A percentile compares a stretch with the other conserved stretches of the same genome.
phyloP scores from a whole-genome alignment of 2,797 vertebrate genomes.

The Nothura maculosa region DNA sequence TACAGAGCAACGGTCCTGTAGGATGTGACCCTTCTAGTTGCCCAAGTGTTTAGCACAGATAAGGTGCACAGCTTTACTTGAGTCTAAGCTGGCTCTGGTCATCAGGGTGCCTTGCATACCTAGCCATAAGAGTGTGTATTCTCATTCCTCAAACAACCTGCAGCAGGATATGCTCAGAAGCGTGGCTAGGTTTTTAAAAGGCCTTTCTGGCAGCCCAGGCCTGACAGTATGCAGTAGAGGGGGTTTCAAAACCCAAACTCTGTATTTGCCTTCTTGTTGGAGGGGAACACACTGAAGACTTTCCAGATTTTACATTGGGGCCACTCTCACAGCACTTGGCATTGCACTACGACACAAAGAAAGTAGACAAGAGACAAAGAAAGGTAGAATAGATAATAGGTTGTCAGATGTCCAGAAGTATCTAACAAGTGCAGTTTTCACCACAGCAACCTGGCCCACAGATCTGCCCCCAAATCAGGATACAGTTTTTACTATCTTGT shows the following conservation, averaged over 20 bases:
- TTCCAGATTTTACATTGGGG: not conserved
- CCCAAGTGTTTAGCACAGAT: not conserved
- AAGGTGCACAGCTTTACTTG: not conserved
- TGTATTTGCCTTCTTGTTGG: not conserved
- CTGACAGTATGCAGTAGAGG: not conserved
- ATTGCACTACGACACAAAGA: accelerated
- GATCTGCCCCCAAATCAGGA: not conserved
- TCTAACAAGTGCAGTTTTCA: not conserved
- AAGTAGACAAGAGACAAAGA: not conserved
- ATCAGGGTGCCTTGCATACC: not conserved
- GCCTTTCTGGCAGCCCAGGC: not conserved
- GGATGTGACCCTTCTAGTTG: not conserved
- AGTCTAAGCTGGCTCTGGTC: not conserved
- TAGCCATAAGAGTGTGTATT: not conserved
- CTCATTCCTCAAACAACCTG: not conserved
- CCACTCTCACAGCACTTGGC: not conserved
- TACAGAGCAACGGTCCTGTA: not conserved
- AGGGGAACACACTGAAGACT: not conserved
- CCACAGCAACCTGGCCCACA: accelerated
- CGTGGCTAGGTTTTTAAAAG: not conserved
- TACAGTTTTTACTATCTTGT: not conserved
- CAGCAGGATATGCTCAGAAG: not conserved
- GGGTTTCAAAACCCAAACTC: not conserved
- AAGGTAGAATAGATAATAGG: not conserved
- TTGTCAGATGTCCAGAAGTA: not conserved